Evolutionary conservation across 2,113 vertebrate species (phyloP), one percentile per base, ranked within the genome.

Genomic region (Salvelinus alpinus): DNA sequence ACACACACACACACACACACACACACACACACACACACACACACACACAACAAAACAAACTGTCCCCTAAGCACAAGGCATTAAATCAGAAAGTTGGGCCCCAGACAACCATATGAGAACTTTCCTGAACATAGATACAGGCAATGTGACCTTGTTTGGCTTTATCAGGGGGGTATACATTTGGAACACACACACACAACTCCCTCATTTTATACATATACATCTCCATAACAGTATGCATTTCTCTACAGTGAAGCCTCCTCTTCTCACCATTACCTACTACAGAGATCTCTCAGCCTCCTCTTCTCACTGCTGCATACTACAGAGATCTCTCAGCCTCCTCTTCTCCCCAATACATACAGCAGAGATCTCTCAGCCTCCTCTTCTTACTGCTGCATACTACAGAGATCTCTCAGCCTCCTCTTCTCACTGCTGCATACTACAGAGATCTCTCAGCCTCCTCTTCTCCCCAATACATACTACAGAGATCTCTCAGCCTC

Each of bases 121-220:
- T 76, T 70, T 84, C 62, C 70, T 65, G 72, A 71, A 54, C 67
- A 75, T n/a, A 29, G 64, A 29, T 24, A 25, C 24, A 18, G 25
- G 24, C 25, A 3, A 22, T 29, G 54, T 84, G 78, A 78, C 75
- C 82, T 71, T 74, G 70, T 27, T 59, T 71, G n/a, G 76, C n/a
- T 1, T 73, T 47, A 47, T 71, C 47, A 12, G 64, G 1, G 38
- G 72, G 62, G 70, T 77, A 78, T 82, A 57, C 72, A 84, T 71
- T 48, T 69, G 47, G 64, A 80, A 44, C 47, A 29, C 70, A 29
- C 13, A 48, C 27, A 29, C 27, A 29, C 27, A 29, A 3, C 70
- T 70, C 38, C 67, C 67, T 70, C 67, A n/a, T 47, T 47, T 44
- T n/a, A 70, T 20, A 70, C 44, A n/a, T 70, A 31, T 24, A 24